phyloP scores from a whole-genome alignment of 1,140 invertebrate species.

The Trissolcus basalis region DNA sequence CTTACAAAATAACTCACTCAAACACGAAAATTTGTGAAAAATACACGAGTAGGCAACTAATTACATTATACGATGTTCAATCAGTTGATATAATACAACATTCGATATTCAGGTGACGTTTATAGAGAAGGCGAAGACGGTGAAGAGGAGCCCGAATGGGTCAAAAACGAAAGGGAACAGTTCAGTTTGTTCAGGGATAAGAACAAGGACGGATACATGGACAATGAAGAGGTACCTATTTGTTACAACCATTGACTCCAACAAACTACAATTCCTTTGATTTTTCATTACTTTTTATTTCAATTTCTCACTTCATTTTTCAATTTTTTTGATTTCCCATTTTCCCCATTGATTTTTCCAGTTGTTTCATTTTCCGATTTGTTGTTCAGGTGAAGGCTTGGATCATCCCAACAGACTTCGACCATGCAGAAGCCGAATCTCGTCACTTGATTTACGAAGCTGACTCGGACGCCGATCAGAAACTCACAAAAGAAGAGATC shows the following conservation, averaged over 20 bases:
- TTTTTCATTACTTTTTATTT: too few species aligned
- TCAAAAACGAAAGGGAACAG: constrained; percentile 94
- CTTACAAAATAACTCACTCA: too few species aligned
- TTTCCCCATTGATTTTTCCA: too few species aligned
- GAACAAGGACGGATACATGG: constrained; percentile 91
- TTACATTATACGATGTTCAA: too few species aligned
- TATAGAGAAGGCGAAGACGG: constrained; percentile 83
- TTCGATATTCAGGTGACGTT: constrained; percentile 89
- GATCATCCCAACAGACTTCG: constrained; percentile 97
- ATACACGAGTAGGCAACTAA: too few species aligned
- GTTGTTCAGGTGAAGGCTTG: constrained; percentile 85
- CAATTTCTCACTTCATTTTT: neutral
- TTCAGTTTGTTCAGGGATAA: constrained; percentile 90
- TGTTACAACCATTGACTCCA: neutral
- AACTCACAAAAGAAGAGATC: constrained; percentile 94
- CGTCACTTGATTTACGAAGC: constrained; percentile 96
- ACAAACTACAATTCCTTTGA: too few species aligned
- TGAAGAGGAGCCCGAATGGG: constrained; percentile 94
- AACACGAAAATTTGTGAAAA: too few species aligned
- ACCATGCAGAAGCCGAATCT: constrained; percentile 96
- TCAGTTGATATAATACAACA: too few species aligned
- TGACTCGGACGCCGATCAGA: constrained; percentile 92
- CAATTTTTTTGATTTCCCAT: constrained; percentile 5
- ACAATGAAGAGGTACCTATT: constrained; percentile 85
- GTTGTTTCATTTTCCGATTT: constrained; percentile 1